Evolutionary conservation across 1,140 invertebrate species (phyloP), one percentile per base, ranked within the genome.

Genomic region (Cydia splendana): DNA sequence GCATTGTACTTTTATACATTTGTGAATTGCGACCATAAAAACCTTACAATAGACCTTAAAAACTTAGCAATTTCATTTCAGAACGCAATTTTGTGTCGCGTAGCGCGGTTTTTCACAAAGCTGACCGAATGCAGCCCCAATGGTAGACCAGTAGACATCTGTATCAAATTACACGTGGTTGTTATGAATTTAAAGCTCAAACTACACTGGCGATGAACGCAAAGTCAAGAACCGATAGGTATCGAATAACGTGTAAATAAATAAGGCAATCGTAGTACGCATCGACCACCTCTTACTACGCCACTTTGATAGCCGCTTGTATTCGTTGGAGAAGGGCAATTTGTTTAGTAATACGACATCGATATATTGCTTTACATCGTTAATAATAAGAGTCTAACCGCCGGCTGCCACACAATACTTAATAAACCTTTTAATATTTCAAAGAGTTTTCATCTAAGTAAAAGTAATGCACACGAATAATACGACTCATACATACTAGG

Each of bases 261-360:
- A 62, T 62, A 53, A 15, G 15, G 57, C 20, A 24, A n/a, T 2
- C 57, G 57, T 62, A 62, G 57, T 62, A 62, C 57, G 57, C 57
- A 62, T 62, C 57, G 57, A n/a, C 4, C 57, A 62, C 57, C 7
- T n/a, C 51, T n/a, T 62, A 62, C 57, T 62, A 62, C 57, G 57
- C 20, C 53, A 18, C 34, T 13, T 57, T 13, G 53, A 53, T 18
- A 57, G n/a, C 53, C 34, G 34, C 34, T 18, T 53, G 51, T 62
- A n/a, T 62, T 62, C 20, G 57, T 24, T 12, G 20, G 57, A 62
- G 57, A 62, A 13, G 53, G n/a, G 53, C 53, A 57, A 57, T 57
- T 57, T 57, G 53, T 57, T 20, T 57, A 62, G 18, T 9, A 62
- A 20, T 62, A 20, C 15, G 57, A 62, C n/a, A 62, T 24, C 18